Conservation (phyloP, 2,797 vertebrate species). For the Craterocephalus amniculus region DNA sequence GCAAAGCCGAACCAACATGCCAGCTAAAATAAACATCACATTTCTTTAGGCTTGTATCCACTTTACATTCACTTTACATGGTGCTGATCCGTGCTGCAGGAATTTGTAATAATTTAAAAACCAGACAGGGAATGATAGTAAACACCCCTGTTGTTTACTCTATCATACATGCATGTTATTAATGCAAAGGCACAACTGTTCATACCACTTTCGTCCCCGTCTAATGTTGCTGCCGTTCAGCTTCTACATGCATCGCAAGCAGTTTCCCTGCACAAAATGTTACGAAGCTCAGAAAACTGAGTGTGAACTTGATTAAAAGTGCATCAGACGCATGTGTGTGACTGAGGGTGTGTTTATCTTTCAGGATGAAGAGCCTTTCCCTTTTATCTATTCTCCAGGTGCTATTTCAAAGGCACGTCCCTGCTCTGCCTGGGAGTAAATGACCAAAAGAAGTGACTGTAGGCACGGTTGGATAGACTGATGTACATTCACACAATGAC, state of each 20-base stretch:
- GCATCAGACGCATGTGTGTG: conserved; percentile 9
- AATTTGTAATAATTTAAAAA: conserved; percentile 16
- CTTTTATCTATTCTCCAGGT: conserved; percentile 60
- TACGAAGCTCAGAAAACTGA: conserved; percentile 20
- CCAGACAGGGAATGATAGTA: conserved; percentile 41
- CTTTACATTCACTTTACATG: conserved; percentile 62
- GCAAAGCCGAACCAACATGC: conserved; percentile 35
- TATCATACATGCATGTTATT: conserved; percentile 40
- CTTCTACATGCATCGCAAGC: conserved; percentile 23
- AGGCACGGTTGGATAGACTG: conserved; percentile 74
- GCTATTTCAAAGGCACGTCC: conserved; percentile 76
- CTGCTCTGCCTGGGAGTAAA: conserved; percentile 65
- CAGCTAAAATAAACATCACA: conserved; percentile 49
- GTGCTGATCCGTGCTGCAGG: conserved; percentile 27
- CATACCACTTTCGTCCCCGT: conserved; percentile 10
- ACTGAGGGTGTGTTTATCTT: conserved; percentile 45
- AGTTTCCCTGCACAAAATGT: not conserved
- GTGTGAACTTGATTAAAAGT: conserved; percentile 24
- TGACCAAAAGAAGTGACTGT: conserved; percentile 68
- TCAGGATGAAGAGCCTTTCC: conserved; percentile 51
- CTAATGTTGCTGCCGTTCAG: conserved; percentile 23
- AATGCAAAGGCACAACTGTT: conserved; percentile 44
- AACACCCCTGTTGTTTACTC: conserved; percentile 17
- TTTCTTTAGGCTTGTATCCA: conserved; percentile 43
- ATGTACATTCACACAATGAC: conserved; percentile 62